Evolutionary conservation across 2,888 invertebrate species (phyloP).

Genomic region (Isotomurus palustris): DNA sequence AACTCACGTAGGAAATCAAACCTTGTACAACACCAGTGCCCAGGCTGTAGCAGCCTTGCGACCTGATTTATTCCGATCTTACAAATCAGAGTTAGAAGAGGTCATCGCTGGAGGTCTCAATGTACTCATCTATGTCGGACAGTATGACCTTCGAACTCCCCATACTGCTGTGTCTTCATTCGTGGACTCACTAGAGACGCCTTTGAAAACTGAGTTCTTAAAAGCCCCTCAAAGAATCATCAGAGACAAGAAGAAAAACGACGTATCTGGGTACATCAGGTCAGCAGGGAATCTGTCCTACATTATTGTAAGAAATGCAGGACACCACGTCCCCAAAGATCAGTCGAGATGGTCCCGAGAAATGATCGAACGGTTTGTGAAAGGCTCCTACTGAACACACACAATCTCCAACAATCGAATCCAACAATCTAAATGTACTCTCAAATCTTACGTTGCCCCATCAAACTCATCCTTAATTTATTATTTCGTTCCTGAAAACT

Average conservation of each 20-base stretch:
- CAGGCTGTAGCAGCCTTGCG: constrained; percentile 60
- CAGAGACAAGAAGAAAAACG: constrained; percentile 59
- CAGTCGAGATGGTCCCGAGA: constrained; percentile 73
- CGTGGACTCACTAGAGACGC: constrained; percentile 66
- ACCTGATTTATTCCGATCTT: constrained; percentile 74
- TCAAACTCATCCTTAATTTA: not conserved
- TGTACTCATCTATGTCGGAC: constrained; percentile 84
- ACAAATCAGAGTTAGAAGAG: constrained; percentile 71
- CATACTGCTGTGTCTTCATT: constrained; percentile 79
- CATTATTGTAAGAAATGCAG: constrained; percentile 71
- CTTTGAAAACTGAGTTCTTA: constrained; percentile 62
- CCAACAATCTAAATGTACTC: too few relatives aligned
- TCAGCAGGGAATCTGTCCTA: constrained; percentile 67
- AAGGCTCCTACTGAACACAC: too few relatives aligned
- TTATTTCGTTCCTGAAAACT: too few relatives aligned
- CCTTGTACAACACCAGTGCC: constrained; percentile 44
- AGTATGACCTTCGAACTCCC: constrained; percentile 83
- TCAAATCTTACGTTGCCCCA: too few relatives aligned
- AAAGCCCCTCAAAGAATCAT: constrained; percentile 63
- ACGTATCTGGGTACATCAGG: constrained; percentile 71
- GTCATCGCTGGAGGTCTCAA: constrained; percentile 59
- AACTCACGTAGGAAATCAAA: constrained; percentile 51
- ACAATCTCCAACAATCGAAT: too few relatives aligned
- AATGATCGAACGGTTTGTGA: constrained; percentile 63
- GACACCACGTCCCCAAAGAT: constrained; percentile 76